phyloP scores from a whole-genome alignment of 1,140 invertebrate species.

The Aphidius gifuensis region DNA sequence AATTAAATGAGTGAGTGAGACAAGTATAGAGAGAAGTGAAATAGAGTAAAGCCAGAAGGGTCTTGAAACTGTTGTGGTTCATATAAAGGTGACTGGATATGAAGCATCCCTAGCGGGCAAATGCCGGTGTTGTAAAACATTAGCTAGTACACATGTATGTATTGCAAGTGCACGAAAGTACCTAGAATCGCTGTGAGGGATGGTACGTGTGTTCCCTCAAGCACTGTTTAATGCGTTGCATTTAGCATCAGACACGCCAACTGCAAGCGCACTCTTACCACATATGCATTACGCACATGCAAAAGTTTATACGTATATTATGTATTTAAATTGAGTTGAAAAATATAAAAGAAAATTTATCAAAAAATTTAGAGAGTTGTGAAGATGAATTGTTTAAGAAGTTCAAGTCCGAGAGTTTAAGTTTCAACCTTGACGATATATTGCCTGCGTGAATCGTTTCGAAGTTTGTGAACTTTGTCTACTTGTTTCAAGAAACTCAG shows the following conservation, averaged over 20 bases:
- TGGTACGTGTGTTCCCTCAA: conserved; percentile 11
- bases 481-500: conserved; percentile 27
- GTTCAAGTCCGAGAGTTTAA: conserved; percentile 12
- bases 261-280: conserved; percentile 1
- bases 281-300: too few relatives aligned
- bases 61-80: too few relatives aligned
- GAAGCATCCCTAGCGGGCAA: conserved; percentile 11
- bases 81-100: conserved; percentile 7
- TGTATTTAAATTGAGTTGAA: too few relatives aligned
- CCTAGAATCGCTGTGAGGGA: not conserved
- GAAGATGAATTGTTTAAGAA: too few relatives aligned
- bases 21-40: too few relatives aligned
- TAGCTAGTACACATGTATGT: conserved; percentile 6
- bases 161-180: conserved; percentile 9
- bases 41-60: too few relatives aligned
- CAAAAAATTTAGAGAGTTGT: too few relatives aligned
- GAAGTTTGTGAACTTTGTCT: conserved; percentile 23
- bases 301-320: too few relatives aligned
- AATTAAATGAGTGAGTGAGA: too few relatives aligned
- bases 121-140: conserved; percentile 13
- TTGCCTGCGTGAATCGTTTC: conserved; percentile 19
- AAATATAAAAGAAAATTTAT: too few relatives aligned
- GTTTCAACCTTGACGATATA: conserved; percentile 23
- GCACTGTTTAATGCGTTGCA: conserved; percentile 22
- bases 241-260: conserved; percentile 12